A percentile compares a stretch with the other conserved stretches of the same genome.
Conservation (phyloP, 2,797 vertebrate genomes). For the Vipera ursinii region DNA sequence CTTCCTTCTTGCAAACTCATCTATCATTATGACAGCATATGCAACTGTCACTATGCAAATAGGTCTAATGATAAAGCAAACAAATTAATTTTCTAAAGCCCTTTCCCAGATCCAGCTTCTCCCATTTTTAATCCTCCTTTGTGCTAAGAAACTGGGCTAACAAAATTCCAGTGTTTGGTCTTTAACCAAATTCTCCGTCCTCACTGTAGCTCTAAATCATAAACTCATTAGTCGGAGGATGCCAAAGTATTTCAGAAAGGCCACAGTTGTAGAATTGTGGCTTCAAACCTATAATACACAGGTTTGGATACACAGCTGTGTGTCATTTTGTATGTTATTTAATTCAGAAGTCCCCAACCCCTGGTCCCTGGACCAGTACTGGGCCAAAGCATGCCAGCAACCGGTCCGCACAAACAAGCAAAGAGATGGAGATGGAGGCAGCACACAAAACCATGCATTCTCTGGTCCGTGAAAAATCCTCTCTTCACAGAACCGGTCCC, state of each 20-base stretch:
- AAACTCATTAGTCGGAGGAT: constrained; percentile 50
- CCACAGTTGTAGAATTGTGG: constrained; percentile 31
- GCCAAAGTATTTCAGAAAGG: constrained; percentile 31
- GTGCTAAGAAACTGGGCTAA: neutral
- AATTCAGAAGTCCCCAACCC: constrained; percentile 24
- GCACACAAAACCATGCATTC: too few species aligned
- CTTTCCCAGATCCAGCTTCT: neutral
- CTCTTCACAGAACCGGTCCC: too few species aligned
- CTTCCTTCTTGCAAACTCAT: neutral
- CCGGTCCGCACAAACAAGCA: too few species aligned
- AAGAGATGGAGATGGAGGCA: too few species aligned
- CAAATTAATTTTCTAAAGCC: neutral
- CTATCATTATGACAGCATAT: constrained; percentile 20
- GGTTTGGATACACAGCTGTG: constrained; percentile 32
- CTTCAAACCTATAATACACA: constrained; percentile 51
- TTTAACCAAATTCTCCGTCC: neutral
- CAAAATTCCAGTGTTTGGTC: neutral
- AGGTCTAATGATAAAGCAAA: constrained; percentile 2
- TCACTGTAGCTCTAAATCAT: constrained; percentile 29
- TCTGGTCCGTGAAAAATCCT: too few species aligned
- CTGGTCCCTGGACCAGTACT: too few species aligned
- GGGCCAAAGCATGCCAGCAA: too few species aligned
- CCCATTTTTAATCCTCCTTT: neutral
- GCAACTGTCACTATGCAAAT: constrained; percentile 19
- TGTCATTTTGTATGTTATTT: constrained; percentile 48